These are phyloP conservation scores for Achroia grisella DNA, from an alignment of 1,140 invertebrate genomes.

Conservation along the genomic window DNA sequence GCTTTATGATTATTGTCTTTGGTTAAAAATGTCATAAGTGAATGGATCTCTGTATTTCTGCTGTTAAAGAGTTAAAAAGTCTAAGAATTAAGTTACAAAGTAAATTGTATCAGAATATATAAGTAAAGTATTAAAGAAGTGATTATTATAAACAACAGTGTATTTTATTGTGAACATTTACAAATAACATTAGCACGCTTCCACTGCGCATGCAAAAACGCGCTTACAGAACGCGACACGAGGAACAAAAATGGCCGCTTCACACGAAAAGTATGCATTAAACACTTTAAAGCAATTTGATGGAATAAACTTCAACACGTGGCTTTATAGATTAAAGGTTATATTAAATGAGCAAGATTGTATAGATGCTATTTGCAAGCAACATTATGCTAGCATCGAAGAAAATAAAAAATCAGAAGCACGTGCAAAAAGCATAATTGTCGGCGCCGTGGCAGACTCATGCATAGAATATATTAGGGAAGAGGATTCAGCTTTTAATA, in stretches of 20 bases:
- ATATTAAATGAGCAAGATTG: constrained; percentile 1
- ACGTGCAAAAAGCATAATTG: not conserved
- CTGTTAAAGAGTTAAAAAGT: too few relatives aligned
- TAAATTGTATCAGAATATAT: too few relatives aligned
- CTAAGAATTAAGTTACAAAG: too few relatives aligned
- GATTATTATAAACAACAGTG: too few relatives aligned
- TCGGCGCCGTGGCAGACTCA: not conserved
- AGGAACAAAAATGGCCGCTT: not conserved
- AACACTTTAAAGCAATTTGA: not conserved
- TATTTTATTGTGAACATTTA: too few relatives aligned
- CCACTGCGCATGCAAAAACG: not conserved
- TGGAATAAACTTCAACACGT: not conserved
- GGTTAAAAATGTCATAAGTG: too few relatives aligned
- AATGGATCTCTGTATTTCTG: too few relatives aligned
- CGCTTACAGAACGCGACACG: not conserved
- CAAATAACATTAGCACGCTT: not conserved
- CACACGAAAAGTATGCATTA: not conserved
- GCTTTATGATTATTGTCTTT: too few relatives aligned
- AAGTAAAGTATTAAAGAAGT: too few relatives aligned
- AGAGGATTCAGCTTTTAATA: not conserved
- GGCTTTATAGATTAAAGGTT: not conserved
- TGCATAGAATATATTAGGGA: not conserved
- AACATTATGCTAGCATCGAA: not conserved
- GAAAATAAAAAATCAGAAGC: not conserved
- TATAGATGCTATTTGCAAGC: not conserved